Percentiles rank a stretch among this genome's conserved stretches.
Conservation (phyloP, 2,888 invertebrate species). For the Drosophila anomalata region DNA sequence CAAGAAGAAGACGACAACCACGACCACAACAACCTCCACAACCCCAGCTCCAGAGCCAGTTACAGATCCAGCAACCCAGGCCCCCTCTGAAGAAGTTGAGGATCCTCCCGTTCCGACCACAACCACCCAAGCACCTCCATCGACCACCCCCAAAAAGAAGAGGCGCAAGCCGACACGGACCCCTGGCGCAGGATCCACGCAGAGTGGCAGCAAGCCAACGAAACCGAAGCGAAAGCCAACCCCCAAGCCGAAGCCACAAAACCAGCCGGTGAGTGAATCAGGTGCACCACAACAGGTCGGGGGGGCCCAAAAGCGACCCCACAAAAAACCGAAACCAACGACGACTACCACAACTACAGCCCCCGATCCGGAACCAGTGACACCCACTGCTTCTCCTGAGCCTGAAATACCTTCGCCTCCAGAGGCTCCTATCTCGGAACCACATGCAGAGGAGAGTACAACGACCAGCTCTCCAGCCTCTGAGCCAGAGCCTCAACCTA, state of each 20-base stretch:
- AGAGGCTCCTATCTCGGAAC: conserved; percentile 24
- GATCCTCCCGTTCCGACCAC: conserved; percentile 49
- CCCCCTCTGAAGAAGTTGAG: neutral
- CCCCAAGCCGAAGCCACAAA: conserved; percentile 50
- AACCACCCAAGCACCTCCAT: conserved; percentile 32
- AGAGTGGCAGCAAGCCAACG: conserved; percentile 32
- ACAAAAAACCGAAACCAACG: conserved; percentile 57
- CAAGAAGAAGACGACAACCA: conserved; percentile 71
- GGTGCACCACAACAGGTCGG: conserved; percentile 53
- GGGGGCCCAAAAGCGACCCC: conserved; percentile 45
- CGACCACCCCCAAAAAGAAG: conserved; percentile 70
- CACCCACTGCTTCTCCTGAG: conserved; percentile 15
- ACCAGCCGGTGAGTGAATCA: conserved; percentile 23
- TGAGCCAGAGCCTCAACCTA: conserved; percentile 33
- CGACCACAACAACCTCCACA: conserved; percentile 33
- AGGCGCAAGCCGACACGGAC: conserved; percentile 79
- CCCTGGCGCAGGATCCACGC: conserved; percentile 47
- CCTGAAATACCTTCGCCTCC: conserved; percentile 1
- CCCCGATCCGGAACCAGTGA: conserved; percentile 14
- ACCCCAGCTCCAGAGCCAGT: conserved; percentile 41
- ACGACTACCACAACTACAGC: conserved; percentile 30
- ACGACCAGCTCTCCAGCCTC: conserved; percentile 8
- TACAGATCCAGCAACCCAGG: conserved; percentile 30
- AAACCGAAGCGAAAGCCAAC: conserved; percentile 57
- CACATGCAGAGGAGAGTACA: conserved; percentile 13